These are phyloP conservation scores for Aphaenogaster floridana DNA, from an alignment of 1,140 invertebrate genomes.

Conservation along the genomic window DNA sequence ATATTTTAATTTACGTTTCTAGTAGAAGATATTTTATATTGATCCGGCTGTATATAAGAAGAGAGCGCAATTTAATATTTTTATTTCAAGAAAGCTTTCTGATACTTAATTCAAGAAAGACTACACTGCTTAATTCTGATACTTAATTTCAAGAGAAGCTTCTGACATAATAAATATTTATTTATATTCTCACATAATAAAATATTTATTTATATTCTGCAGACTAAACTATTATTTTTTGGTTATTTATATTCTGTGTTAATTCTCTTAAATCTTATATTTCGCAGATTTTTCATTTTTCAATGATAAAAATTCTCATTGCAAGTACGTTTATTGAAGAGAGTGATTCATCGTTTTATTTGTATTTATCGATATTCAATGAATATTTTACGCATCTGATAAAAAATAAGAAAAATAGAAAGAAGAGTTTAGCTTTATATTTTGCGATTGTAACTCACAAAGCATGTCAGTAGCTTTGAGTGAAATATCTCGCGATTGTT, in stretches of 20 bases:
- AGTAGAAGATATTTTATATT: neutral
- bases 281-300: neutral
- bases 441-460: neutral
- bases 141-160: neutral
- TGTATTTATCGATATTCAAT: neutral
- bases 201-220: too few relatives aligned
- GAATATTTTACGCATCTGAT: neutral
- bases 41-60: neutral
- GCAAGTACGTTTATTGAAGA: neutral
- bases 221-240: too few relatives aligned
- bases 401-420: neutral
- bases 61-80: neutral
- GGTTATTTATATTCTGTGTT: neutral
- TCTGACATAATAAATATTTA: neutral
- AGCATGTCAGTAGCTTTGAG: neutral
- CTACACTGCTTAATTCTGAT: too few relatives aligned
- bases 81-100: too few relatives aligned
- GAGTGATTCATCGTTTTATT: neutral
- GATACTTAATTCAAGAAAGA: too few relatives aligned
- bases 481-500: constrained; percentile 47
- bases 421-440: neutral
- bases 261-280: neutral
- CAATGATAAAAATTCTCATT: neutral
- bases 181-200: too few relatives aligned
- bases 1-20: neutral